phyloP scores from a whole-genome alignment of 2,113 vertebrate genomes.

The Trichomycterus rosablanca region DNA sequence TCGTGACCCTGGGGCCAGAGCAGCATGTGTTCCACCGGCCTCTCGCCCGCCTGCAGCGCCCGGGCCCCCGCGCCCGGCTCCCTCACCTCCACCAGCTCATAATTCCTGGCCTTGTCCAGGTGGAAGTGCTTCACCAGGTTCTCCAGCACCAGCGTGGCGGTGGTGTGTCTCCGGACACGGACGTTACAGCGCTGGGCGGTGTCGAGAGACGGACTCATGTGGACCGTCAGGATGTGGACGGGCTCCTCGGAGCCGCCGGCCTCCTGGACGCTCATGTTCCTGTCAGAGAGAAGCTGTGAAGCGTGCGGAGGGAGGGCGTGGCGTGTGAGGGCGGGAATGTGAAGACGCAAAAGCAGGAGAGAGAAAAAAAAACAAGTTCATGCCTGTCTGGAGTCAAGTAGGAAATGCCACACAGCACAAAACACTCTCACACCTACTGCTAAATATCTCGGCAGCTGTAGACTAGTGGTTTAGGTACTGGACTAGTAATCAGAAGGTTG shows the following conservation, averaged over 20 bases:
- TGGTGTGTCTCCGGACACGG: conserved; percentile 70
- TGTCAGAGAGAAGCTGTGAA: conserved; percentile 30
- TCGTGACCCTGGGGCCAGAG: conserved; percentile 82
- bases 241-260: conserved; percentile 56
- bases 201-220: conserved; percentile 67
- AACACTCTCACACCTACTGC: too few relatives aligned
- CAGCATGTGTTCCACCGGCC: conserved; percentile 72
- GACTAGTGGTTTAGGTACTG: too few relatives aligned
- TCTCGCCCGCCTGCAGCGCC: conserved; percentile 70
- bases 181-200: conserved; percentile 69
- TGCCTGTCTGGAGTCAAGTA: too few relatives aligned
- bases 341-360: background rate
- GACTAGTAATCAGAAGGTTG: too few relatives aligned
- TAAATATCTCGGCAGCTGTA: too few relatives aligned
- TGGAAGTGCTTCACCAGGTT: conserved; percentile 66
- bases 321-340: background rate
- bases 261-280: conserved; percentile 81
- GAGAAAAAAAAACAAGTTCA: background rate
- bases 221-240: conserved; percentile 75
- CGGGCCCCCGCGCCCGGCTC: conserved; percentile 69
- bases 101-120: conserved; percentile 65
- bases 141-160: conserved; percentile 67
- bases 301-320: background rate
- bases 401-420: too few relatives aligned
- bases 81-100: conserved; percentile 81